Base-by-base conservation (phyloP, 2,888 invertebrate species). In the Clistopyga incitator region DNA sequence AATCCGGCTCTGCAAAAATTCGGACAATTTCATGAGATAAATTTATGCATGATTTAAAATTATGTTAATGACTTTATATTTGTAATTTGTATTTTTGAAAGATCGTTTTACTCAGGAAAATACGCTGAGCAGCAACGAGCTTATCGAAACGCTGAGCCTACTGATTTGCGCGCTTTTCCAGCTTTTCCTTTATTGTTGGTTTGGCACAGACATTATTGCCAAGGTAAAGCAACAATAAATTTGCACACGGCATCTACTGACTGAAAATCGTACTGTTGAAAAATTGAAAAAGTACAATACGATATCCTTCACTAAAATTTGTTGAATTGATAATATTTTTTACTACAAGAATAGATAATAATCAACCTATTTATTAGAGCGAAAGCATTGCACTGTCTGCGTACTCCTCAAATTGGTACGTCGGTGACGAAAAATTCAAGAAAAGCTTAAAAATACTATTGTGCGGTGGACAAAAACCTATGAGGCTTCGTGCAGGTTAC, bases 181-280 rank as follows among this genome's bases (percentile, higher is more conserved):
- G 45, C 52, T 85, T n/a, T 82, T 78, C 42, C 50, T 86, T n/a
- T 85, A 84, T 68, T 86, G 85, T 70, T 86, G 85, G 85, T 84
- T 82, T 45, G 86, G 85, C 45, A 85, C 83, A 11, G 81, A 84
- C 38, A 82, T 86, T 6, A 85, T 82, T 29, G 54, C 68, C 10
- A 81, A 85, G 79, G 86, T 85, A 42, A 78, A 45, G n/a, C n/a
- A n/a, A n/a, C n/a, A n/a, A n/a, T 29, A 4, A 29, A 29, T 29
- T 3, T 29, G 4, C 29, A 29, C 29, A 3, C 4, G 29, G 29
- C 4, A 29, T 29, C 4, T 29, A 4, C 2, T 29, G 25, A 29
- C 1, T 1, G n/a, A 47, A n/a, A 47, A 3, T 47, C n/a, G n/a
- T 11, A n/a, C n/a, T 4, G n/a, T n/a, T n/a, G n/a, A 20, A 50